Evolutionary conservation across 1,140 invertebrate species (phyloP), one percentile per base, ranked within the genome.

Genomic region (Mactra quadrangularis): DNA sequence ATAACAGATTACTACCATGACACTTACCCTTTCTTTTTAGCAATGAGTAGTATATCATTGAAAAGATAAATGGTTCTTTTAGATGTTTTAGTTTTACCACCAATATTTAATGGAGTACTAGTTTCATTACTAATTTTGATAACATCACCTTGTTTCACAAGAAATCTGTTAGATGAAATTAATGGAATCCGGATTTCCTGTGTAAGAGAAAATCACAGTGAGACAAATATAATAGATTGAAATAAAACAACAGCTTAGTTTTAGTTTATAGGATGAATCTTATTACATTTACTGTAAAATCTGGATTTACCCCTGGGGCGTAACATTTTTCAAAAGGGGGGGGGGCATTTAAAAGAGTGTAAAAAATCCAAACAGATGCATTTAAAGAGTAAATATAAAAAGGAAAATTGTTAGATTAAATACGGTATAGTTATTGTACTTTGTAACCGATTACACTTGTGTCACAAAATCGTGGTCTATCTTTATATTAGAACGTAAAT

Each of bases 31-130:
- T 94, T 94, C 87, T 96, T 96, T 94, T 98, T 98, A 52, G 97
- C 96, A 83, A 99, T 95, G 85, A 99, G 94, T 79, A 99, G 95
- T 59, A 98, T 94, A 94, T 99, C 98, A 81, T 96, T 98, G 92
- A 99, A 98, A 13, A 99, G 94, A 91, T 98, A 97, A 35, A 98
- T 93, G 88, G 96, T 95, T 1, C 98, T 87, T 82, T 91, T 91
- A 29, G 59, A 86, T 22, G 86, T 66, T 47, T 88, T 85, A 7
- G 81, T 74, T 45, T 88, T 90, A 27, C 87, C 83, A 25, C 88
- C 83, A 78, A 89, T 85, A 33, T 86, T 75, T 87, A 87, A 89
- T 96, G 97, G 74, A 94, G 94, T 87, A 95, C 94, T 84, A 22
- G 95, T 95, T 59, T 97, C 96, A 90, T 96, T 95, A 89, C 95